Evolutionary conservation across 2,113 vertebrate genomes (phyloP).

Genomic region (Forbesichthys papilliferus): DNA sequence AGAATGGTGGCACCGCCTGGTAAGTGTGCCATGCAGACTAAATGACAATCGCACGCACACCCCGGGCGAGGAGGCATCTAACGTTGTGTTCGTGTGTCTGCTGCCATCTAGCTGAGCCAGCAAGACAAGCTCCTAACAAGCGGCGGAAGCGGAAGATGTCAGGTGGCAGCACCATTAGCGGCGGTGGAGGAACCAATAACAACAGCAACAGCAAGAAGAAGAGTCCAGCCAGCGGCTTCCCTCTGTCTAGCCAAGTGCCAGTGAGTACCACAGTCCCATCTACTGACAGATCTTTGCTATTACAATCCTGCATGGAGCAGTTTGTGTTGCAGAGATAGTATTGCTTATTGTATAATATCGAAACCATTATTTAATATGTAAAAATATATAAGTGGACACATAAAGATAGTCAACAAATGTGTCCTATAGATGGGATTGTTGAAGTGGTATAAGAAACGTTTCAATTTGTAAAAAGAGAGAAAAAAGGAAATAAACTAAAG

Average conservation of each 20-base stretch:
- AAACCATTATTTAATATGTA: too few relatives aligned
- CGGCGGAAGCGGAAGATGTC: constrained; percentile 99
- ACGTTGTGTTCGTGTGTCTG: not conserved
- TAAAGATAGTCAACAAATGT: too few relatives aligned
- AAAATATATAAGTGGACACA: too few relatives aligned
- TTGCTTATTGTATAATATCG: too few relatives aligned
- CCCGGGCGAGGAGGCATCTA: not conserved
- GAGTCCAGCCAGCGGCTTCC: constrained; percentile 95
- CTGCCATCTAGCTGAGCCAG: constrained; percentile 84
- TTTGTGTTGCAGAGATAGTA: not conserved
- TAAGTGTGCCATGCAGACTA: constrained; percentile 39
- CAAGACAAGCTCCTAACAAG: constrained; percentile 93
- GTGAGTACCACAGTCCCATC: constrained; percentile 85
- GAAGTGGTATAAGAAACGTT: too few relatives aligned
- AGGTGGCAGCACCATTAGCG: constrained; percentile 95
- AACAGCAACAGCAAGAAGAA: constrained; percentile 99
- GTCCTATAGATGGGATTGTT: too few relatives aligned
- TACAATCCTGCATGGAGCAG: constrained; percentile 1
- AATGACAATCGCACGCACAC: not conserved
- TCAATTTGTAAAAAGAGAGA: too few relatives aligned
- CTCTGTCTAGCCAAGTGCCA: constrained; percentile 98
- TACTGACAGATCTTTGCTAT: not conserved
- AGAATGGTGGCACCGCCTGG: constrained; percentile 98
- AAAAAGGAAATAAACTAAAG: too few relatives aligned
- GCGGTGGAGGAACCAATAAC: constrained; percentile 88